Base-by-base conservation (phyloP, 2,797 vertebrate genomes). In the Cheirogaleus major region DNA sequence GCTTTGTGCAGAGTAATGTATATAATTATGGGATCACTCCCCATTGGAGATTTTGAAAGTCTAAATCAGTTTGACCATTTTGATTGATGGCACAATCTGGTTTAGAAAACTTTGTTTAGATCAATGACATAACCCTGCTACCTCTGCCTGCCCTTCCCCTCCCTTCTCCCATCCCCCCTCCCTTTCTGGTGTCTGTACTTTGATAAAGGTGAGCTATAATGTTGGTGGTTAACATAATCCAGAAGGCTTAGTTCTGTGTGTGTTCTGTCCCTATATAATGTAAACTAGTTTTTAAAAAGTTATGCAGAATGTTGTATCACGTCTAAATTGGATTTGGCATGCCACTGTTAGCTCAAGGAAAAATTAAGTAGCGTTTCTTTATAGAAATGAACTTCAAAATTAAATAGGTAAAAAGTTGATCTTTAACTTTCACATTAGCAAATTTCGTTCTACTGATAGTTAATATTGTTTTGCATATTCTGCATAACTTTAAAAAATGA, bases 181-280 rank as follows among this genome's bases (percentile, higher is more conserved):
- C 70, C 4, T 79, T 72, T 6, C 18, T 75, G 97, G 43, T 87
- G 69, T 95, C 85, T 59, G 23, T 80, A 89, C 91, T 98, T 88
- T 69, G 80, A 27, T 95, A 81, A 98, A 95, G 97, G 96, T 2
- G 70, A 97, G 96, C 92, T 97, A 93, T 93, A 32, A 94, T 91
- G 95, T 95, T 96, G 72, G 15, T 95, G 96, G 97, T 97, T 98
- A 95, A 93, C 95, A 92, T 97, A 89, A 81, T 98, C 87, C 96
- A 90, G 96, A 91, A 92, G 83, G 27, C 1, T 69, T 93, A 97
- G 97, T 96, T 97, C 97, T 98, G 98, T 99, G 98, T 99, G 98
- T 99, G 98, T 99, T 99, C 98, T 96, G 95, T 98, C 97, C 98
- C 97, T 96, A 87, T 83, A 52, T 87, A 59, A 59, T 27, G 57